Conservation (phyloP, 2,797 vertebrate species). For the Macrochelys suwanniensis region DNA sequence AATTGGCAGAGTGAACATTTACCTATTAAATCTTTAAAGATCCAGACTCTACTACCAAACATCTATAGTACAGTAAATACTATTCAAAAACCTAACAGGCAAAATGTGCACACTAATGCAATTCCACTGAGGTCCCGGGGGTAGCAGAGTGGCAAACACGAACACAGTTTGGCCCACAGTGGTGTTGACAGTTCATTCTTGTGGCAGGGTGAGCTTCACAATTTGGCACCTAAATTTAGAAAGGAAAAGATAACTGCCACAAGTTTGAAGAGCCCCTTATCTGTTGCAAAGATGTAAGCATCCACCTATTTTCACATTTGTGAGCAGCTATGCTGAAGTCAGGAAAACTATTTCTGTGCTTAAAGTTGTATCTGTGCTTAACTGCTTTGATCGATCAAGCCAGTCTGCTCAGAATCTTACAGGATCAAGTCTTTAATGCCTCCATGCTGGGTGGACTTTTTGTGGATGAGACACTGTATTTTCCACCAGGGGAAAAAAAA, state of each 20-base stretch:
- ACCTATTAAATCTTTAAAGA: neutral
- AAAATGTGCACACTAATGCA: neutral
- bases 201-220: neutral
- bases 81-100: neutral
- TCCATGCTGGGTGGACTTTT: neutral
- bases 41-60: neutral
- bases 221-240: neutral
- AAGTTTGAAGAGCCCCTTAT: neutral
- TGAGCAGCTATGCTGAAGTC: neutral
- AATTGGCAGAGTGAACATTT: neutral
- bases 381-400: neutral
- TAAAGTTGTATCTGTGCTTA: neutral
- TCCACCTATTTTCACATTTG: neutral
- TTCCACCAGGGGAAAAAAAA: neutral
- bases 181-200: neutral
- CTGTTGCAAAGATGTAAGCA: neutral
- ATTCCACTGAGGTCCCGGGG: neutral
- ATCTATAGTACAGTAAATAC: neutral
- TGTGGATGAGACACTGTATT: neutral
- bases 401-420: neutral
- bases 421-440: neutral
- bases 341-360: neutral
- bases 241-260: neutral
- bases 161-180: neutral
- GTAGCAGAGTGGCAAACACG: neutral